These are phyloP conservation scores for Biston stratarius DNA, from an alignment of 2,888 invertebrate species.

Conservation along the genomic window DNA sequence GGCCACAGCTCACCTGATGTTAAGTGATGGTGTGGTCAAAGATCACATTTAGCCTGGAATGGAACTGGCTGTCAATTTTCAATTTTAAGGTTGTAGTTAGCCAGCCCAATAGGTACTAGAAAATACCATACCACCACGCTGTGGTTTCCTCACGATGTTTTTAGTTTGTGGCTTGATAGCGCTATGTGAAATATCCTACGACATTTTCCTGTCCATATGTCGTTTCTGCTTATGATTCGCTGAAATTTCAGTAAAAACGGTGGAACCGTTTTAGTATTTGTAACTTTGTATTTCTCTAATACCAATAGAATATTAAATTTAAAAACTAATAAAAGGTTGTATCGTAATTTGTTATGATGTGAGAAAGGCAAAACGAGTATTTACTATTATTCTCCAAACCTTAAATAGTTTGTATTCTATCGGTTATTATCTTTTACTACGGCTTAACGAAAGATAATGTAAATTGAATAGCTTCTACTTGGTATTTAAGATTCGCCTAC, in stretches of 20 bases:
- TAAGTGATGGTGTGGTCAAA: no score
- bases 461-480: slow-evolving; percentile 9
- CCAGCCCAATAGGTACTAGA: no score
- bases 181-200: no score
- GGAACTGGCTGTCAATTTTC: no score
- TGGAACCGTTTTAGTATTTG: not conserved
- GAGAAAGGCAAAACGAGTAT: slow-evolving; percentile 1
- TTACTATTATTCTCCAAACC: slow-evolving; percentile 3
- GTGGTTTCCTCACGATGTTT: no score
- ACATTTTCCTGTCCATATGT: no score
- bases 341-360: slow-evolving; percentile 1
- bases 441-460: slow-evolving; percentile 7
- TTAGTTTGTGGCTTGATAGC: no score
- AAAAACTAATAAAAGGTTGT: not conserved
- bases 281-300: not conserved
- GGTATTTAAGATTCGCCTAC: not conserved
- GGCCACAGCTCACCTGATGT: no score
- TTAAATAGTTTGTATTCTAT: not conserved
- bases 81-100: no score
- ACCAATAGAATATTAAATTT: not conserved
- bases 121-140: no score
- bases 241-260: not conserved
- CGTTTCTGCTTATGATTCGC: no score
- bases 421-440: slow-evolving; percentile 12
- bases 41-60: no score